Evolutionary conservation across 2,797 vertebrate species (phyloP), one percentile per base, ranked within the genome.

Genomic region (Zalophus californianus): DNA sequence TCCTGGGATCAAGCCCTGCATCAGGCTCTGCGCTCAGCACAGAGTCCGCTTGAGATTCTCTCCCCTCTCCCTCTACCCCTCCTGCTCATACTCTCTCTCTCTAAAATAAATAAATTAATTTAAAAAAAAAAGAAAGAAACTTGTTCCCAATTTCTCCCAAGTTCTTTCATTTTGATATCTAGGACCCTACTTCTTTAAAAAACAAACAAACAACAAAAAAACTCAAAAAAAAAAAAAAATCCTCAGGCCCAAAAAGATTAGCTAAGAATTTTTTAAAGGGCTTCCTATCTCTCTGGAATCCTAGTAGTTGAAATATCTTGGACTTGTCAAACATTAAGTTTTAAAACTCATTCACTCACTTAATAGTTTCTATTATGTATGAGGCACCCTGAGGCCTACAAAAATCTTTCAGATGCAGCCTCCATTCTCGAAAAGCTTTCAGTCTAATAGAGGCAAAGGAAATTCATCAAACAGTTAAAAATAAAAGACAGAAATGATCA

Each of bases 201-300:
- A 44, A 64, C 21, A 80, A 60, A 70, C 27, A 58, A 58, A 78
- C 23, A 18, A 3, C 54, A 35, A 80, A 23, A 2, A 58, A 23
- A 3, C 11, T 5, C 15, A 64, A 10, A 70, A 86, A 48, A 66
- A 48, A 66, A 94, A 94, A 25, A 77, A 29, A 62, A 44, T 1
- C 35, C 20, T 86, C 25, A 83, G 29, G 83, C 32, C 25, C n/a
- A 75, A 68, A 85, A 94, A 78, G 16, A 90, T n/a, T 27, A 96
- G 50, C 58, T 52, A 78, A 94, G n/a, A 62, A 50, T 62, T 75
- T 66, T 58, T 62, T 4, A 44, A 60, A 75, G 29, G 3, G 5
- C 21, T 91, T 85, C 50, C 66, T 66, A 38, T 54, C 80, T 97
- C 89, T 96, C 79, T 64, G 66, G 16, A 91, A 93, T 90, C 89